Percentiles rank a stretch among this genome's conserved stretches.
Evolutionary conservation across 2,888 invertebrate species (phyloP).

Genomic region (Lutraria lutraria): DNA sequence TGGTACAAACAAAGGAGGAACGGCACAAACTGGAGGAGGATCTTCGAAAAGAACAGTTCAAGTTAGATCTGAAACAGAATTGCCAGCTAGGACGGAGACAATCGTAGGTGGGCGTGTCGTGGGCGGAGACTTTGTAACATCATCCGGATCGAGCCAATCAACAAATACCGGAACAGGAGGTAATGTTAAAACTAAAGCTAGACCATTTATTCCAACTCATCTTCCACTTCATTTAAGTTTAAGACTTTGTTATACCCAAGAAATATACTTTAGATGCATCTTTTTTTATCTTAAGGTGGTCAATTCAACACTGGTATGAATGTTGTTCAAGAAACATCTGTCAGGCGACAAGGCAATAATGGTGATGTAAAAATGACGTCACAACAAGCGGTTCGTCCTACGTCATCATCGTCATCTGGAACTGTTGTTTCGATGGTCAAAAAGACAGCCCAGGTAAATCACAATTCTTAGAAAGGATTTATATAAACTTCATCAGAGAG

Average conservation of each 20-base stretch:
- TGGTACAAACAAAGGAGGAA: slow-evolving; percentile 42
- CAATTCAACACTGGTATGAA: slow-evolving; percentile 5
- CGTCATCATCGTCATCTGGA: slow-evolving; percentile 16
- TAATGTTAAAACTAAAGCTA: background rate
- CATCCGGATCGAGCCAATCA: background rate
- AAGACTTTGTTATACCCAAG: too few relatives aligned
- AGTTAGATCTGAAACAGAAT: slow-evolving; percentile 35
- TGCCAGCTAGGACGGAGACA: slow-evolving; percentile 13
- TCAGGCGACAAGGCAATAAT: slow-evolving; percentile 6
- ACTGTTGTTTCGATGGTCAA: slow-evolving; percentile 37
- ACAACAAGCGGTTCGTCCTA: background rate
- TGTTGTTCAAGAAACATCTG: background rate
- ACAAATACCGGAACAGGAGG: background rate
- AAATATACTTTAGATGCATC: background rate
- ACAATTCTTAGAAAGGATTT: background rate
- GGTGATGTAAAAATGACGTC: slow-evolving; percentile 1
- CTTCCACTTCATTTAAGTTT: too few relatives aligned
- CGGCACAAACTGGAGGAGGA: background rate
- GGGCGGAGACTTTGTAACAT: slow-evolving; percentile 53
- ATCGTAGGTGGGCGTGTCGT: slow-evolving; percentile 65
- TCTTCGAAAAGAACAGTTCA: slow-evolving; percentile 56
- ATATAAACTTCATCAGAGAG: too few relatives aligned
- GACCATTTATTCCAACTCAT: too few relatives aligned
- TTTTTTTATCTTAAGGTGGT: background rate
- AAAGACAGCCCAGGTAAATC: slow-evolving; percentile 41